Conservation (phyloP, 2,888 invertebrate genomes). For the Drymonia ruficornis region DNA sequence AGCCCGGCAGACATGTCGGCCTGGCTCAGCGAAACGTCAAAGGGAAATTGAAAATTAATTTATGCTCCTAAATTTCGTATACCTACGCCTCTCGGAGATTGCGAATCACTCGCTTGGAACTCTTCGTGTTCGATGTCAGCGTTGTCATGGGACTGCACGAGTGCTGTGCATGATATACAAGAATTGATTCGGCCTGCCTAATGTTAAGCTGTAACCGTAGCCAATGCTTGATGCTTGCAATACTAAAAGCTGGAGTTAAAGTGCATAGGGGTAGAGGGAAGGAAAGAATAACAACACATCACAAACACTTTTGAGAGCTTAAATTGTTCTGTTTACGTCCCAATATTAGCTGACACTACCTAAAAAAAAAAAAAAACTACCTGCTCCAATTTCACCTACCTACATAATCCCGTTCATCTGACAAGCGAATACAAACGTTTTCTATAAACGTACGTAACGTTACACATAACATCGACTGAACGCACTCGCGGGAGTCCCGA, state of each 20-base stretch:
- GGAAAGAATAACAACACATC: too few relatives aligned
- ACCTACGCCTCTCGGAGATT: slow-evolving; percentile 55
- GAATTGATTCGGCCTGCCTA: too few relatives aligned
- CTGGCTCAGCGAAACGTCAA: slow-evolving; percentile 82
- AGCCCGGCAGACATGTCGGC: slow-evolving; percentile 72
- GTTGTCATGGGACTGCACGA: slow-evolving; percentile 10
- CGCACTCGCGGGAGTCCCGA: slow-evolving; percentile 76
- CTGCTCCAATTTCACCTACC: too few relatives aligned
- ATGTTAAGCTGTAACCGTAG: too few relatives aligned
- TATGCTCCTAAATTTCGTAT: slow-evolving; percentile 76
- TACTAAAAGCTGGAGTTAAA: too few relatives aligned
- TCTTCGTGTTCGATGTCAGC: slow-evolving; percentile 28
- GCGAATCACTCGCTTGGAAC: slow-evolving; percentile 59
- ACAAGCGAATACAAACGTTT: slow-evolving; percentile 11
- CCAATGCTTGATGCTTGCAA: too few relatives aligned
- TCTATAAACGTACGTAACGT: neutral
- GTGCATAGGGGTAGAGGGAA: too few relatives aligned
- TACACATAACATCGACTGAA: slow-evolving; percentile 44
- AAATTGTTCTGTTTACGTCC: too few relatives aligned
- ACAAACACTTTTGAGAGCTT: too few relatives aligned
- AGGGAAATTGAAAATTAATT: slow-evolving; percentile 85
- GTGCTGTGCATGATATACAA: slow-evolving; percentile 7
- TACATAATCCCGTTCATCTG: slow-evolving; percentile 5
- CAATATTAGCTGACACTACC: neutral
- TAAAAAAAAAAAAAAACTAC: too few relatives aligned